Percentiles rank a stretch among this genome's conserved stretches.
Conservation (phyloP, 2,797 vertebrate genomes). For the Prunella strophiata region DNA sequence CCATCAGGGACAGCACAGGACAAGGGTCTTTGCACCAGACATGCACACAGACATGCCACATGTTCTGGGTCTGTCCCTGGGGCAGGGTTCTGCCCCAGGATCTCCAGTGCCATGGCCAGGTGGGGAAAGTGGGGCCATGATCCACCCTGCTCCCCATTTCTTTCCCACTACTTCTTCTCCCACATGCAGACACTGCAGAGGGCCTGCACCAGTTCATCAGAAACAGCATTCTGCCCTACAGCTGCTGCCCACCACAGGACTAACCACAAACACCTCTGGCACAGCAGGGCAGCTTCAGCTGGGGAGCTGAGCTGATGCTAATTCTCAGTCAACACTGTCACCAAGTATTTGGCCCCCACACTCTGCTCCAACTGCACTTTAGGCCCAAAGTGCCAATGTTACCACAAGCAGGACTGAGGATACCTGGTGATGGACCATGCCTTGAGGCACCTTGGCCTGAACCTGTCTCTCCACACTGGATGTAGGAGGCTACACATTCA, state of each 20-base stretch:
- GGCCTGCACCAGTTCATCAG: not conserved
- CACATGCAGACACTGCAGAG: not conserved
- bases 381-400: not conserved
- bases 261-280: not conserved
- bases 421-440: not conserved
- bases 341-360: not conserved
- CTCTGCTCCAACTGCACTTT: not conserved
- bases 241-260: not conserved
- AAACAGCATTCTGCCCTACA: not conserved
- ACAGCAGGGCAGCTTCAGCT: not conserved
- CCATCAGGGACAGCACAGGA: not conserved
- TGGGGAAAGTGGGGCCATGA: not conserved
- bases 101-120: not conserved
- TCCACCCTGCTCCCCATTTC: not conserved
- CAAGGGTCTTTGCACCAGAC: not conserved
- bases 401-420: not conserved
- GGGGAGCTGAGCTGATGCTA: not conserved
- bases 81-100: not conserved
- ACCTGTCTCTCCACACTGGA: not conserved
- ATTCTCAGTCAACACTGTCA: not conserved
- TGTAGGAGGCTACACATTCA: not conserved
- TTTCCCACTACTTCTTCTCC: not conserved
- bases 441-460: not conserved
- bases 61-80: not conserved
- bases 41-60: accelerated